Evolutionary conservation across 1,140 invertebrate species (phyloP), one percentile per base, ranked within the genome.

Genomic region (Sarcophaga bullata): DNA sequence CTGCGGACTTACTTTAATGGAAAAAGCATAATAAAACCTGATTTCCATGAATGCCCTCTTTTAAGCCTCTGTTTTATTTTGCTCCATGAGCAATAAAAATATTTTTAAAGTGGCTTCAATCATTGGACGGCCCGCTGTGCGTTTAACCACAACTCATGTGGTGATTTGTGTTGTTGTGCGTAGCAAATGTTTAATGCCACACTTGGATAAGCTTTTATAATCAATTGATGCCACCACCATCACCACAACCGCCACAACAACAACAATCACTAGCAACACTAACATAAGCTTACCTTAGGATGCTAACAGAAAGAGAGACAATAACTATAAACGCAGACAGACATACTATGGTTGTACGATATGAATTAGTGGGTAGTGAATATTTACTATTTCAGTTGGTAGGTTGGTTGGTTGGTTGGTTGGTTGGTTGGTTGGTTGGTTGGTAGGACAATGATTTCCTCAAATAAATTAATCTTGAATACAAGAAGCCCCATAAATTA

Each of bases 101-200:
- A 68, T 19, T 48, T 78, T 47, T 17, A 78, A 78, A 78, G 75
- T 78, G 75, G 75, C 75, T 78, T 52, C 75, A 19, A 50, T 25
- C 48, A 13, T 8, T 25, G 62, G 75, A 46, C 75, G 25, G 49
- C 75, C n/a, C 48, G 75, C 75, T 78, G 75, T 78, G 75, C 49
- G 49, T 78, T 78, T 78, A 78, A 25, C 75, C 75, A 78, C 19
- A 19, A 25, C 49, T 52, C 75, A 78, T 78, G 75, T 25, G 75
- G 75, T 78, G 75, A 78, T 78, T 78, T 78, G 75, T 78, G 75
- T 78, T 78, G 75, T 78, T 50, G 75, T 78, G 75, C 75, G 75
- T 78, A 50, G 48, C 75, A 50, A 78, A 78, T 78, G 75, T 48
- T 78, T 78, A 78, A 50, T 78, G 50, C 75, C 75, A 78, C 75